Base-by-base conservation (phyloP, 2,113 vertebrate species). In the Hippocampus barbouri region DNA sequence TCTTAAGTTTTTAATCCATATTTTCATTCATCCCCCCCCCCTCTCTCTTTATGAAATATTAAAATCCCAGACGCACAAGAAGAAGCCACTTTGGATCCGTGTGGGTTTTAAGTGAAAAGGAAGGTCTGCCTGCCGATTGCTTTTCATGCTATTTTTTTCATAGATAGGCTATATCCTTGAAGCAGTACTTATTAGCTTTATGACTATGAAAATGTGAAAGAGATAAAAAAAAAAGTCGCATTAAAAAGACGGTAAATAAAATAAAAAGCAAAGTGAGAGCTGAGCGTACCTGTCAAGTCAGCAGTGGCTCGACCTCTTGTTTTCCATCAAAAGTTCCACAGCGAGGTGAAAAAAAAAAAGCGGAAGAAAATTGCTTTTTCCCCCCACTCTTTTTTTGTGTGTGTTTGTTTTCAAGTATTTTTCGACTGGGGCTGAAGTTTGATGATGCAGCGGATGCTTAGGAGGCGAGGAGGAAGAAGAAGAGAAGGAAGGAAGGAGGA, bases 271-370 rank as follows among this genome's bases (percentile, higher is more conserved):
- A 75, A 60, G 76, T 77, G 77, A 21, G 20, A 21, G 30, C 20
- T 34, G 23, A 71, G 59, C 77, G 68, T 93, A 93, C 93, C 93
- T 93, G 89, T 82, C 84, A 88, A 92, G 84, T 93, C 91, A 91
- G 84, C 86, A 90, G 88, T 88, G 77, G 78, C 75, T 78, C 80
- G 85, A 86, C 82, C 81, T 87, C 91, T 79, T 70, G 90, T 87
- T 88, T 93, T 91, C 93, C 93, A 94, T 94, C 88, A 90, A 93
- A 91, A 92, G 91, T 93, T 90, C 81, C 87, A 77, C 80, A 81
- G 71, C 84, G 90, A 88, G 90, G 87, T 91, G 83, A 78, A 87
- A 86, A 63, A 87, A 86, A 63, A 64, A 40, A 18, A n/a, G 11
- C 18, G 34, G 20, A 11, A 64, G 15, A 61, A 61, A 34, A 16